Evolutionary conservation across 1,140 invertebrate species (phyloP).

Genomic region (Cydia fagiglandana): DNA sequence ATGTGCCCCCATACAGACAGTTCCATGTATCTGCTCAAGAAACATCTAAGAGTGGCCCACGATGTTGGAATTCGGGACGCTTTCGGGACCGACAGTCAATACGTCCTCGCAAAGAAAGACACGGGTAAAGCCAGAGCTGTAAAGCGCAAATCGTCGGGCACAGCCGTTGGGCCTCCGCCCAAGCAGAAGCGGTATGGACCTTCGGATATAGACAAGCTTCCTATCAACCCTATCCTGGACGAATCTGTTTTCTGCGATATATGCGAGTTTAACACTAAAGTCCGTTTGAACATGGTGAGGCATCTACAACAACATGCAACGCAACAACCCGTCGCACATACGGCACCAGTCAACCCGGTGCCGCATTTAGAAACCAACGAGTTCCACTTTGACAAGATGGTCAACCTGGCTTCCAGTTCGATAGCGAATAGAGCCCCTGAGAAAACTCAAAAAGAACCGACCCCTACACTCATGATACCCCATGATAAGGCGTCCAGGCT

Average conservation of each 20-base stretch:
- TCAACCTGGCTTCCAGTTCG: constrained; percentile 88
- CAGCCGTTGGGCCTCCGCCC: constrained; percentile 35
- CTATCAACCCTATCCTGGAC: constrained; percentile 83
- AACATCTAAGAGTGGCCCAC: background rate
- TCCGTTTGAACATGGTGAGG: constrained; percentile 85
- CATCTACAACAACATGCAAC: constrained; percentile 85
- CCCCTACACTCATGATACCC: constrained; percentile 36
- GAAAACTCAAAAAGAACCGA: constrained; percentile 40
- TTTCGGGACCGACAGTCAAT: background rate
- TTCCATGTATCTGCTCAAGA: background rate
- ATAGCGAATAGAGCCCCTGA: constrained; percentile 73
- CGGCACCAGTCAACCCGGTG: constrained; percentile 87
- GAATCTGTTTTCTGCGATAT: constrained; percentile 82
- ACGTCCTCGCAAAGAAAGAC: background rate
- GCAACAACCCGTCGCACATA: constrained; percentile 81
- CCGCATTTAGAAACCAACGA: constrained; percentile 88
- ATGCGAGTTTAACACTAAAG: constrained; percentile 86
- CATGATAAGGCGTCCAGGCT: constrained; percentile 57
- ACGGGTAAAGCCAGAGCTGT: constrained; percentile 1
- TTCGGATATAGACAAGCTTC: constrained; percentile 82
- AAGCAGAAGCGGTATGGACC: constrained; percentile 68
- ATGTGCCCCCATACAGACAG: background rate
- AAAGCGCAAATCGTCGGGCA: constrained; percentile 40
- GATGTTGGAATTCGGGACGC: background rate
- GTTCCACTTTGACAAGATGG: constrained; percentile 91